phyloP scores from a whole-genome alignment of 2,888 invertebrate genomes.

The Ametastegia equiseti region DNA sequence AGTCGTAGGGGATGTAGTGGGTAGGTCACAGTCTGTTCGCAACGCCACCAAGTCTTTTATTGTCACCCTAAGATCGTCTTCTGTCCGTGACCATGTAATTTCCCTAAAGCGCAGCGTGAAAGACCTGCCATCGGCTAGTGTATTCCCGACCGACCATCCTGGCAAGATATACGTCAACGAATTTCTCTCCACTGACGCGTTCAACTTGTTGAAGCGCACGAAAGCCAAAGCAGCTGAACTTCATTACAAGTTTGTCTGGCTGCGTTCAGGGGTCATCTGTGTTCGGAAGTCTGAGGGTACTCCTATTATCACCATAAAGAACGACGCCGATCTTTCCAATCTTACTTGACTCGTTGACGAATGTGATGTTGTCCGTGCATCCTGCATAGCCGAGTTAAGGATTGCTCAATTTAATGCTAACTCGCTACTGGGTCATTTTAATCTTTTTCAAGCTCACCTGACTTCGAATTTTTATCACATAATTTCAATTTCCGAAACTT shows the following conservation, averaged over 20 bases:
- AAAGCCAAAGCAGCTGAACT: not conserved
- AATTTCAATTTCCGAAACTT: conserved; percentile 34
- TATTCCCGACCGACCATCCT: not conserved
- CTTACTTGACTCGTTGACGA: not conserved
- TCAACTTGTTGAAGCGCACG: not conserved
- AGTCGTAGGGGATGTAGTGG: not conserved
- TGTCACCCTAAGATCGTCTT: not conserved
- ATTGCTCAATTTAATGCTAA: not conserved
- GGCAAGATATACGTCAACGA: not conserved
- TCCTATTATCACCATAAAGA: not conserved
- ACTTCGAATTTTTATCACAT: not conserved
- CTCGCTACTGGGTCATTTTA: not conserved
- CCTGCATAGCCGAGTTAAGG: no score
- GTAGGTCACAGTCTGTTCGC: not conserved
- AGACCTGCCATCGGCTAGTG: not conserved
- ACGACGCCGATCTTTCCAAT: not conserved
- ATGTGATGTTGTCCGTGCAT: no score
- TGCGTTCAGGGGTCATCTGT: not conserved
- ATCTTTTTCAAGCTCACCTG: not conserved
- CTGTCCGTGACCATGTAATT: not conserved
- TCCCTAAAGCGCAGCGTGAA: not conserved
- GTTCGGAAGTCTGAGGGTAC: not conserved
- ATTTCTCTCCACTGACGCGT: no score
- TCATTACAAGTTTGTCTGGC: conserved; percentile 7
- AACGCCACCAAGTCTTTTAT: not conserved